Evolutionary conservation across 2,113 vertebrate genomes (phyloP), one percentile per base, ranked within the genome.

Genomic region (Anoura caudifer): DNA sequence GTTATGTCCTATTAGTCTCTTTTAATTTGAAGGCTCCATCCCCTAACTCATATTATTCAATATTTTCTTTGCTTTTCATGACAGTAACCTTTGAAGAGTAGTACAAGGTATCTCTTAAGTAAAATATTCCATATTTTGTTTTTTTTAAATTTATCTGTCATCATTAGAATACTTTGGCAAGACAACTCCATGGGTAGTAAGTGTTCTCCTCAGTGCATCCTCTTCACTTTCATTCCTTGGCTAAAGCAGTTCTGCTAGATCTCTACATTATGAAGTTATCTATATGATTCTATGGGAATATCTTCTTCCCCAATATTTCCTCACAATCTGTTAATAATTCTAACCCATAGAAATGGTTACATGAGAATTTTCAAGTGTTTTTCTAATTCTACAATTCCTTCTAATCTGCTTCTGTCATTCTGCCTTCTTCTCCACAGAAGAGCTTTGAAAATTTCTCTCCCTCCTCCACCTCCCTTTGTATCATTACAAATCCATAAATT

Each of bases 21-120:
- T 61, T 86, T 43, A 36, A 63, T 1, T 12, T 31, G 28, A 85
- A 92, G 15, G 1, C 1, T 1, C 6, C 50, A 1, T 16, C 8
- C 22, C 11, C 38, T 16, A 24, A 24, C 1, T 26, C n/a, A 45
- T 63, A 26, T 22, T 5, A 3, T 63, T 63, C 61, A 63, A 63
- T 63, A 63, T 76, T 59, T 82, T 47, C 28, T 31, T 70, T 52
- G 5, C 7, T 33, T 90, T 80, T 50, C 15, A 20, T 61, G 17
- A 4, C 13, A 70, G 47, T 19, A 7, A 47, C 7, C 91, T 76
- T 50, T 82, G 8, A 70, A 81, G 14, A 19, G 0, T 43, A 33
- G 0, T 43, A 36, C 7, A 28, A n/a, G 22, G 8, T 2, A n/a
- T 0, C 10, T 38, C 2, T 61, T 72, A 73, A 43, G 22, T n/a